Conservation (phyloP, 2,888 invertebrate species). For the Apantesis nais region DNA sequence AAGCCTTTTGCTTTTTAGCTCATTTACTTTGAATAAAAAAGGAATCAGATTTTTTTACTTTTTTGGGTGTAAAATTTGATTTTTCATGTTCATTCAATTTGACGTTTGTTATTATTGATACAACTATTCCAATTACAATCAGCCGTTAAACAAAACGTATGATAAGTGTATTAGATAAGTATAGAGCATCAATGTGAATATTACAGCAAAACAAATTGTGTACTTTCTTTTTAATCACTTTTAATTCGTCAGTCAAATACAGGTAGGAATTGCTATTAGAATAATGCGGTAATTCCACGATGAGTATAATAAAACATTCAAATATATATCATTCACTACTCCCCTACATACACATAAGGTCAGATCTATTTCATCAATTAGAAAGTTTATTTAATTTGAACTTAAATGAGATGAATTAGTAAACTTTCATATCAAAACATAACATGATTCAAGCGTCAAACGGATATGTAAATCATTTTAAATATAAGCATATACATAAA, state of each 20-base stretch:
- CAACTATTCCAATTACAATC: neutral
- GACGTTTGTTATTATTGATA: neutral
- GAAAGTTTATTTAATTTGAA: conserved; percentile 22
- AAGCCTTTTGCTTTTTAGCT: neutral
- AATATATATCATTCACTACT: conserved; percentile 48
- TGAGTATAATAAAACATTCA: conserved; percentile 51
- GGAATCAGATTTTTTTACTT: neutral
- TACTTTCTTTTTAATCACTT: conserved; percentile 22
- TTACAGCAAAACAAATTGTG: conserved; percentile 32
- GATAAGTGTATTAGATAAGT: conserved; percentile 13
- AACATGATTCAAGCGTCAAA: conserved; percentile 48
- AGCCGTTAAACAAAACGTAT: neutral
- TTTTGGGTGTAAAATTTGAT: neutral
- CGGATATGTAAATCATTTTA: conserved; percentile 39
- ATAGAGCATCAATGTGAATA: conserved; percentile 45
- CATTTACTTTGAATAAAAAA: neutral
- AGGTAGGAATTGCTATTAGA: conserved; percentile 37
- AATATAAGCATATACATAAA: conserved; percentile 64
- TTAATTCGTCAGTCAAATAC: conserved; percentile 38
- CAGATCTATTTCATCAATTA: conserved; percentile 45
- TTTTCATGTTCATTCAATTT: neutral
- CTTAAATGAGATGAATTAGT: conserved; percentile 34
- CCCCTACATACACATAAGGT: conserved; percentile 50
- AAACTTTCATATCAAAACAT: conserved; percentile 40
- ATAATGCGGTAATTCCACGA: conserved; percentile 46